Base-by-base conservation (phyloP, 2,113 vertebrate genomes). In the Lichenostomus cassidix region DNA sequence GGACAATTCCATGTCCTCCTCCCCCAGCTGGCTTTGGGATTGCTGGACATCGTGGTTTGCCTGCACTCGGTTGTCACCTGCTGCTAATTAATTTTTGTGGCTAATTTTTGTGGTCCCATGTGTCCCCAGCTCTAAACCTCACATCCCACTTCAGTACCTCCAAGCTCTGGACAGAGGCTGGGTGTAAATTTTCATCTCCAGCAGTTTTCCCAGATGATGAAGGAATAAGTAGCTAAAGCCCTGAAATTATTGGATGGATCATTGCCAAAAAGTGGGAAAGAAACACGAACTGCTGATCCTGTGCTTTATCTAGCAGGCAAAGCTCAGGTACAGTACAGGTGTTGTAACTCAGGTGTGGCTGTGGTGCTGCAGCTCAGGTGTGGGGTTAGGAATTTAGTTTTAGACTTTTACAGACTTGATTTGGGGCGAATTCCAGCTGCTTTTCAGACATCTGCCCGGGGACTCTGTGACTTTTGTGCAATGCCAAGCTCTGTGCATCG, bases 131-230 rank as follows among this genome's bases (percentile, higher is more conserved):
- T 59, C 62, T 17, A 13, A 52, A 25, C 21, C 17, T 1, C 11
- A 0, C 16, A 5, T 56, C 44, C 62, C 67, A 76, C 46, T 67
- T 59, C 13, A 0, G 0, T 12, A 2, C 56, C 46, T 79, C 41
- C 44, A 47, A 16, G 55, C 55, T 21, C 49, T 22, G 64, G 18
- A 20, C 25, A 23, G 28, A 80, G 19, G 24, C 20, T 0, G 0
- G 10, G 23, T 28, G 5, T 53, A 28, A 88, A 28, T 11, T 47
- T 89, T 58, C 28, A 42, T 62, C 31, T 41, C 59, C 28, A 14
- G 37, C 33, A 65, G 19, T 73, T 85, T 85, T 79, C 42, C 49
- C 16, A 12, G 67, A 79, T 76, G 69, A 39, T 2, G 11, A 65
- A 88, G 37, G 41, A 62, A 65, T 46, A 31, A 68, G 41, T 17